Base-by-base conservation (phyloP, 2,888 invertebrate species). In the Hololepta plana region DNA sequence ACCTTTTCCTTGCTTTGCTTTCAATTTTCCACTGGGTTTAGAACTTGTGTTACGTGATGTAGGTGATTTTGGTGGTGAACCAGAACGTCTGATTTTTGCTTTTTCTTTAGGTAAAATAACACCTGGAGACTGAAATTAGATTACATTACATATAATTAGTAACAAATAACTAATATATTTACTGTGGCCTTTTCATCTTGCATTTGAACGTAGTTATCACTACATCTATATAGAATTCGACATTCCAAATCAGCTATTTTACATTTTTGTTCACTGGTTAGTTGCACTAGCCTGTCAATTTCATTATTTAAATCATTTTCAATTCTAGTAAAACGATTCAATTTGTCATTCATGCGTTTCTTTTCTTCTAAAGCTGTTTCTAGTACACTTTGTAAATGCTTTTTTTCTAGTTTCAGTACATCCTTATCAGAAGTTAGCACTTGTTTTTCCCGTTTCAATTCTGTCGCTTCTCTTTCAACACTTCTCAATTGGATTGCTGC, bases 251-350 rank as follows among this genome's bases (percentile, higher is more conserved):
- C 59, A 10, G 51, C 47, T 32, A 63, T 53, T 42, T 46, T 53
- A 26, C 53, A 43, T 39, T 52, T 60, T 28, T 59, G 58, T 23
- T 43, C 41, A 4, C 53, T 51, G 27, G 53, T 55, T 29, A 53
- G 42, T 38, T 51, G 53, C 10, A 51, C 45, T 29, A 65, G 40
- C 37, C 54, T 47, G 38, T 60, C 60, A 28, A 65, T 59, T 47
- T 64, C 61, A 35, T 51, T 37, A 38, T 59, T 63, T 35, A 64
- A 51, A 39, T 26, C 3, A n/a, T 29, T 35, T 62, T 63, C 75
- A 33, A 64, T 70, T 39, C 62, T 53, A 35, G 62, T 71, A 44
- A 62, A 64, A 43, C 61, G 62, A 53, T 62, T 68, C 8, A 71
- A 49, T 34, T 55, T 57, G 39, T 68, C 62, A 13, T 58, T 60